Conservation (phyloP, 2,888 invertebrate species). For the Heliconius hortense region DNA sequence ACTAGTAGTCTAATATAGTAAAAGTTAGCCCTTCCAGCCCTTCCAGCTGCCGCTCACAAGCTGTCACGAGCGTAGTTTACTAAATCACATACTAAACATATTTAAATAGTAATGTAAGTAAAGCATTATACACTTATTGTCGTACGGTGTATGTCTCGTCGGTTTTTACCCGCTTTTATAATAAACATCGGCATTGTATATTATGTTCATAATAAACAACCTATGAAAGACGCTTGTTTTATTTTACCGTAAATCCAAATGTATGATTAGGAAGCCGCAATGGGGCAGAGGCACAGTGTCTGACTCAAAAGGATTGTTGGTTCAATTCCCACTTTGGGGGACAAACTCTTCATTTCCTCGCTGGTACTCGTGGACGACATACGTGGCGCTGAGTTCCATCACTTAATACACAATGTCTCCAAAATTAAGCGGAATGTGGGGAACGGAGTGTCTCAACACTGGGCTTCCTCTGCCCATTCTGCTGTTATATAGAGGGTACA, state of each 20-base stretch:
- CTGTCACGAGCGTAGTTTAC: constrained; percentile 27
- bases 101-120: constrained; percentile 48
- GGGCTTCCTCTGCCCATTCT: too few relatives aligned
- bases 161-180: constrained; percentile 80
- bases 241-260: constrained; percentile 24
- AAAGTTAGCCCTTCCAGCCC: background rate
- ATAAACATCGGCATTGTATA: constrained; percentile 79
- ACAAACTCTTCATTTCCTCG: too few relatives aligned
- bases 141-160: constrained; percentile 71
- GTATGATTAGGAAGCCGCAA: too few relatives aligned
- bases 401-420: background rate
- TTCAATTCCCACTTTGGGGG: too few relatives aligned
- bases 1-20: constrained; percentile 36
- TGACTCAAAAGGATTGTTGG: too few relatives aligned
- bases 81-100: constrained; percentile 34
- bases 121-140: constrained; percentile 50
- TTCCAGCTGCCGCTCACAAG: background rate
- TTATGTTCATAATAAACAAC: constrained; percentile 80
- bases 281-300: too few relatives aligned
- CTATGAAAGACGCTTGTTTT: constrained; percentile 49
- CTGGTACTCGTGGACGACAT: too few relatives aligned
- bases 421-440: too few relatives aligned
- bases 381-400: background rate
- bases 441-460: too few relatives aligned
- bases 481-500: background rate